A percentile compares a stretch with the other conserved stretches of the same genome.
Conservation (phyloP, 1,140 invertebrate species). For the Lepidostoma basale region DNA sequence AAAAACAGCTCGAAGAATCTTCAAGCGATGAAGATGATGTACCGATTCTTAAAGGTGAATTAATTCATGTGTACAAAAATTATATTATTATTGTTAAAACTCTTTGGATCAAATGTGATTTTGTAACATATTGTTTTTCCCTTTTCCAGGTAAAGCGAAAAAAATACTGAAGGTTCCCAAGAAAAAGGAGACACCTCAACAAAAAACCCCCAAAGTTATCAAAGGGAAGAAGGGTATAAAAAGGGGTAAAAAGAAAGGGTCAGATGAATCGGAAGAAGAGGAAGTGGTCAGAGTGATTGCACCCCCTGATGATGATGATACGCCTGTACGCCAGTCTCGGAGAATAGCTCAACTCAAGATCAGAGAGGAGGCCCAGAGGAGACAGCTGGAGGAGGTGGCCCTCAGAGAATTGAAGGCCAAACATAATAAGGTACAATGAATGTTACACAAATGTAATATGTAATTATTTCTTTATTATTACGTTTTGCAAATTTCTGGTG, state of each 20-base stretch:
- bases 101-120: background rate
- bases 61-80: too few species aligned
- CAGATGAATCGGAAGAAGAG: conserved; percentile 42
- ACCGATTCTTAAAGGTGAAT: conserved; percentile 35
- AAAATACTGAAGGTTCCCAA: conserved; percentile 7
- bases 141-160: conserved; percentile 14
- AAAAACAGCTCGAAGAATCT: conserved; percentile 61
- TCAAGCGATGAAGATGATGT: conserved; percentile 64
- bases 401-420: conserved; percentile 67
- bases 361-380: conserved; percentile 78
- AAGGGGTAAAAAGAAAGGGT: conserved; percentile 57
- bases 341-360: conserved; percentile 86
- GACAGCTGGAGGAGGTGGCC: conserved; percentile 73
- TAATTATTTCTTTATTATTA: too few species aligned
- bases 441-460: too few species aligned
- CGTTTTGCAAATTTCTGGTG: too few species aligned
- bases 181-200: conserved; percentile 2
- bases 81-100: background rate
- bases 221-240: conserved; percentile 16
- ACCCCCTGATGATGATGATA: conserved; percentile 49
- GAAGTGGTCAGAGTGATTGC: conserved; percentile 41
- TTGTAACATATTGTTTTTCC: background rate
- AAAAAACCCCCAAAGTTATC: conserved; percentile 1
- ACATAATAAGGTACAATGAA: conserved; percentile 48
- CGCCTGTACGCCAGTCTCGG: conserved; percentile 75